Percentiles rank a stretch among this genome's conserved stretches.
Evolutionary conservation across 2,797 vertebrate genomes (phyloP).

Genomic region (Siniperca undulata): DNA sequence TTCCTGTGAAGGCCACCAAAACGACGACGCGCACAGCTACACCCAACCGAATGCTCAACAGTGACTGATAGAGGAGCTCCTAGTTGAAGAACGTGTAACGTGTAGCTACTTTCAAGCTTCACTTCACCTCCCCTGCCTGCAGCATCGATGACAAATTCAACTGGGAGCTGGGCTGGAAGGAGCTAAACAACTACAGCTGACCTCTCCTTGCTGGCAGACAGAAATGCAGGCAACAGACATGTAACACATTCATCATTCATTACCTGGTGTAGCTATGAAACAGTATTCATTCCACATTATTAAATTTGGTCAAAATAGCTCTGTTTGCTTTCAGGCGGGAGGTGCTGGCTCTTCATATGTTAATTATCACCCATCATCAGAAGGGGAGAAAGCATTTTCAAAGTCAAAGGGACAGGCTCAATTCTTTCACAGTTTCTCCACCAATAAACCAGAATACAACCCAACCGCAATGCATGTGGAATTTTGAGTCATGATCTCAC

Average conservation of each 20-base stretch:
- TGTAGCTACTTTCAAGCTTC: slow-evolving; percentile 45
- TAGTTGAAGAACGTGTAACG: slow-evolving; percentile 43
- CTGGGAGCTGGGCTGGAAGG: slow-evolving; percentile 36
- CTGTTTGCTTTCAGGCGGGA: slow-evolving; percentile 9
- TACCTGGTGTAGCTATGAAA: not conserved
- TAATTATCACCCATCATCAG: slow-evolving; percentile 19
- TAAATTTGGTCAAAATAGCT: slow-evolving; percentile 24
- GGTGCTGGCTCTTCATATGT: slow-evolving; percentile 14
- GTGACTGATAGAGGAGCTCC: slow-evolving; percentile 24
- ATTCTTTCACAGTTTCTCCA: not conserved
- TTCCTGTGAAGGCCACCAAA: slow-evolving; percentile 16
- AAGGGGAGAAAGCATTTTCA: not conserved
- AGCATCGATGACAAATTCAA: slow-evolving; percentile 46
- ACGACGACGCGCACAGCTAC: not conserved
- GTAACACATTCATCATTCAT: slow-evolving; percentile 44
- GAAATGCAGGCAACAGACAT: slow-evolving; percentile 17
- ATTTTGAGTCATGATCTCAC: slow-evolving; percentile 3
- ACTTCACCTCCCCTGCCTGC: slow-evolving; percentile 49
- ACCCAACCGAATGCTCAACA: not conserved
- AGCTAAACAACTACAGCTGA: slow-evolving; percentile 36
- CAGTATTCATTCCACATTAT: slow-evolving; percentile 24
- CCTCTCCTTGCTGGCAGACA: slow-evolving; percentile 14
- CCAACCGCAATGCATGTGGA: not conserved
- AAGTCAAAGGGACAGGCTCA: not conserved
- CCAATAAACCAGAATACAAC: not conserved